phyloP scores from a whole-genome alignment of 2,113 vertebrate genomes.

The Halcyon senegalensis region DNA sequence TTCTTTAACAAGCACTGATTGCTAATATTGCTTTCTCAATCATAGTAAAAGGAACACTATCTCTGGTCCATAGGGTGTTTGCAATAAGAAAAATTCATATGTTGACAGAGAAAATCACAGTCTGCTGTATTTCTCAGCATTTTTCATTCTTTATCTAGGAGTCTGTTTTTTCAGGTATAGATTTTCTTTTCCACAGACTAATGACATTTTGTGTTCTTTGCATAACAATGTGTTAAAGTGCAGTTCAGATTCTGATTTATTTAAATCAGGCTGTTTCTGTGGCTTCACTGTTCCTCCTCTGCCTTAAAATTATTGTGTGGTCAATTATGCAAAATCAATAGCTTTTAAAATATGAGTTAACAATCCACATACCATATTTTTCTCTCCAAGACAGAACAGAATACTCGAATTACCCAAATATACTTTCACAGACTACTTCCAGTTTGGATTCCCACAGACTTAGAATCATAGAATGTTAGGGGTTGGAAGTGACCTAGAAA shows the following conservation, averaged over 20 bases:
- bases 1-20: neutral
- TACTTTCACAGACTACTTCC: neutral
- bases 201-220: neutral
- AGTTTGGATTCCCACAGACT: neutral
- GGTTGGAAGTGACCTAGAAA: too few species aligned
- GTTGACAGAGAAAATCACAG: neutral
- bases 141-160: neutral
- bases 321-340: neutral
- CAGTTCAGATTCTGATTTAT: neutral
- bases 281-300: neutral
- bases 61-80: neutral
- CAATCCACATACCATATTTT: neutral
- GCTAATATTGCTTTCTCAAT: neutral
- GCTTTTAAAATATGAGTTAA: neutral
- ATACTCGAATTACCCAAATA: neutral
- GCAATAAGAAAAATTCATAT: neutral
- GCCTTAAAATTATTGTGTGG: neutral
- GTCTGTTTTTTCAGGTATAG: neutral
- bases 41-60: neutral
- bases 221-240: neutral
- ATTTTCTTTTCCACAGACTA: neutral
- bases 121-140: neutral
- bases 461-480: too few species aligned
- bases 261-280: neutral
- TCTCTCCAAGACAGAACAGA: neutral